Conservation (phyloP, 2,797 vertebrate genomes). For the Labeo calbasu region DNA sequence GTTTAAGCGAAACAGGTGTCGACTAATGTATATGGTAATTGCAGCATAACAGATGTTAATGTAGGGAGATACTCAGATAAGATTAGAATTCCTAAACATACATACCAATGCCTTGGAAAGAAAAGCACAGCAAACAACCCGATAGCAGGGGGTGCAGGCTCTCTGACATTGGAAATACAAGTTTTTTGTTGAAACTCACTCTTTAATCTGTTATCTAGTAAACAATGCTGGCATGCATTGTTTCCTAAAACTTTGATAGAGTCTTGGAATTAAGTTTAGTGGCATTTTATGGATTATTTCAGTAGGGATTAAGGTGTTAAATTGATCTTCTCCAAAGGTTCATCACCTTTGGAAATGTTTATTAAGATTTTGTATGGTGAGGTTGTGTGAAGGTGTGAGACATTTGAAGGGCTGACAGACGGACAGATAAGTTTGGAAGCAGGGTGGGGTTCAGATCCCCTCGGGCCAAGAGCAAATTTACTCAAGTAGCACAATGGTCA, state of each 20-base stretch:
- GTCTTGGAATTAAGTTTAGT: not conserved
- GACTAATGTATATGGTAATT: conserved; percentile 86
- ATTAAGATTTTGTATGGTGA: conserved; percentile 12
- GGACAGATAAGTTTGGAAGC: conserved; percentile 31
- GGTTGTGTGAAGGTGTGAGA: conserved; percentile 30
- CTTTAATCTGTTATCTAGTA: conserved; percentile 37
- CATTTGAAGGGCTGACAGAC: not conserved
- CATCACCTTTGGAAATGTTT: not conserved
- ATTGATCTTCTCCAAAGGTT: not conserved
- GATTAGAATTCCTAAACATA: conserved; percentile 74
- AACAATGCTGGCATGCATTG: conserved; percentile 1
- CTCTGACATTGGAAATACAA: conserved; percentile 39
- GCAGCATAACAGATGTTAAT: conserved; percentile 81
- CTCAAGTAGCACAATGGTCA: conserved; percentile 72
- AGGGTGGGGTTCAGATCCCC: conserved; percentile 65
- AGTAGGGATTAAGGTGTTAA: not conserved
- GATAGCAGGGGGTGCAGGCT: conserved; percentile 37
- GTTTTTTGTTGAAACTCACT: conserved; percentile 28
- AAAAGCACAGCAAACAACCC: conserved; percentile 57
- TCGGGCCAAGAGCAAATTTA: conserved; percentile 76
- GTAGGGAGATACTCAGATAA: conserved; percentile 68
- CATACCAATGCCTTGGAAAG: conserved; percentile 65
- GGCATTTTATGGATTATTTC: not conserved
- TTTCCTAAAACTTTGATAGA: conserved; percentile 20
- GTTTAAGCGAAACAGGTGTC: conserved; percentile 81